These are phyloP conservation scores for Lordiphosa fenestrarum DNA, from an alignment of 2,888 invertebrate genomes.

Conservation along the genomic window DNA sequence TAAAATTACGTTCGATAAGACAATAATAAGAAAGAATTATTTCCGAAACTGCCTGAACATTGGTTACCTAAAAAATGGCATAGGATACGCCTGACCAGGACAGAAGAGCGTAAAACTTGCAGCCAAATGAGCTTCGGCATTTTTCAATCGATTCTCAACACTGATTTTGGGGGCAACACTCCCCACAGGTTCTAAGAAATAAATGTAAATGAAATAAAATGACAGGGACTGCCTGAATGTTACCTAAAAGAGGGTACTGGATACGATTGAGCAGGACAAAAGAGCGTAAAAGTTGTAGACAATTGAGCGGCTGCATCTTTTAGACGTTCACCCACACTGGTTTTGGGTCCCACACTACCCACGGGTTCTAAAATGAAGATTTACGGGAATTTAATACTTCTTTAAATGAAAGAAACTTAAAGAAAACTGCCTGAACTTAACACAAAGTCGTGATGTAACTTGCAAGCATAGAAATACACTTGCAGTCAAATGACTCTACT, in stretches of 20 bases:
- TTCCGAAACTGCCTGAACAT: conserved; percentile 23
- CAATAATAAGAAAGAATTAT: no score
- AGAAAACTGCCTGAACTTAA: conserved; percentile 48
- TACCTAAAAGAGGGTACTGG: conserved; percentile 88
- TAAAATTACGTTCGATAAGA: no score
- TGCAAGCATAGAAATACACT: no score
- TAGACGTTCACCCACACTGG: conserved; percentile 85
- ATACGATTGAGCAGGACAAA: conserved; percentile 89
- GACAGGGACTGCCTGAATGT: conserved; percentile 47
- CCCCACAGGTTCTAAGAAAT: conserved; percentile 82
- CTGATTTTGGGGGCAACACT: conserved; percentile 81
- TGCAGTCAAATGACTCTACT: no score
- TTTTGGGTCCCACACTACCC: conserved; percentile 83
- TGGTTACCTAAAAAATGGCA: conserved; percentile 85
- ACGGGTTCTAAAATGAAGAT: conserved; percentile 79
- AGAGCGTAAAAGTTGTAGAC: conserved; percentile 83
- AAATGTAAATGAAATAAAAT: not conserved
- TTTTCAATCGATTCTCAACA: conserved; percentile 83
- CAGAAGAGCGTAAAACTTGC: conserved; percentile 85
- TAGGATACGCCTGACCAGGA: conserved; percentile 87
- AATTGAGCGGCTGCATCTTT: conserved; percentile 82
- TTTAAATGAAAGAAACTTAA: no score
- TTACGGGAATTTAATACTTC: conserved; percentile 81
- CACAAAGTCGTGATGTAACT: no score
- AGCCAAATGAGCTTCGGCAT: conserved; percentile 79